phyloP scores from a whole-genome alignment of 2,888 invertebrate species.

The Zootermopsis nevadensis region DNA sequence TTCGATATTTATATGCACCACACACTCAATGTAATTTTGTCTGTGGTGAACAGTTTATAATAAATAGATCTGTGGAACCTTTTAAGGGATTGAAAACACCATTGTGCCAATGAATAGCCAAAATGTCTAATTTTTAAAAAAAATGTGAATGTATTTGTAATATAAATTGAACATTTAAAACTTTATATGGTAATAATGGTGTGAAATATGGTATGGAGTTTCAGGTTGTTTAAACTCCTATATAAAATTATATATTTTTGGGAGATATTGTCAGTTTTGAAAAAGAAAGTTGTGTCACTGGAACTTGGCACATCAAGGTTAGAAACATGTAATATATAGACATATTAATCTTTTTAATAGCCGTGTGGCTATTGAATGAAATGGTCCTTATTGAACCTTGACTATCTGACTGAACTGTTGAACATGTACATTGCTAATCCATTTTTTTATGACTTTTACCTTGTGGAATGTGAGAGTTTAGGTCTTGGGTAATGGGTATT shows the following conservation, averaged over 20 bases:
- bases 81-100: constrained; percentile 32
- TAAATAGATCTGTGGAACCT: background rate
- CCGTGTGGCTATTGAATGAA: background rate
- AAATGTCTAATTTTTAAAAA: background rate
- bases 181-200: background rate
- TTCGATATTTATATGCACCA: background rate
- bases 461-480: no score
- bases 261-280: background rate
- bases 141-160: background rate
- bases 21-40: background rate
- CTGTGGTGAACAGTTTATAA: background rate
- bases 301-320: background rate
- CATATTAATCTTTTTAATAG: background rate
- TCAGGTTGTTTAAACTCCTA: background rate
- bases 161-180: background rate
- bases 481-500: no score
- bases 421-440: background rate
- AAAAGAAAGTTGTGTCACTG: background rate
- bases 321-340: background rate
- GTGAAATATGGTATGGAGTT: constrained; percentile 1
- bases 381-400: background rate
- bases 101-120: constrained; percentile 33
- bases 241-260: background rate
- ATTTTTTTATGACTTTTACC: no score
- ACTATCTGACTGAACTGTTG: background rate